Evolutionary conservation across 2,888 invertebrate genomes (phyloP), one percentile per base, ranked within the genome.

Genomic region (Salpingus planirostris): DNA sequence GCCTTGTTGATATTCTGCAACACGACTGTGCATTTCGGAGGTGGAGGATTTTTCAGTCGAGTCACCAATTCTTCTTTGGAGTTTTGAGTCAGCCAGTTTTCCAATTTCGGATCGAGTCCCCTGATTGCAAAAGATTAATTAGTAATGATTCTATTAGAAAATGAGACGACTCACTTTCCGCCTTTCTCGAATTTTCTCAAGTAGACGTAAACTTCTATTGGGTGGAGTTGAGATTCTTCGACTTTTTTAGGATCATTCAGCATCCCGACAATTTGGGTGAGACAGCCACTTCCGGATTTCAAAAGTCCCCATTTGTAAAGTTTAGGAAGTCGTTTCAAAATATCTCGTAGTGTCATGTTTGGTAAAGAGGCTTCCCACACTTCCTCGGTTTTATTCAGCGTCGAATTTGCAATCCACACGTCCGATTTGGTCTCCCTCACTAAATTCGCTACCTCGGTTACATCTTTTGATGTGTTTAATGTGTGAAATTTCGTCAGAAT

Each of bases 271-370:
- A 80, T 51, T 39, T 69, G 67, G 1, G 67, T 63, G 7, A 71
- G 68, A 14, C 73, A 67, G 2, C 66, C 58, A 0, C 70, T 66
- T 21, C 70, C 68, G 10, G 56, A 52, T 46, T 70, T 70, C 15
- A 81, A 54, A 49, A 76, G 71, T 3, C 74, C 74, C 59, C 73
- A 66, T 57, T 75, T 75, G 54, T 76, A 75, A 32, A 81, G 68
- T 52, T 74, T 74, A 41, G 74, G 74, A 22, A 80, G 56, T 44
- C 69, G 66, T 28, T 58, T 54, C 15, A 81, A 50, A 15, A 80
- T 49, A 8, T 69, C 67, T 21, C 61, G 57, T 22, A 78, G 49
- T 24, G 67, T 55, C 57, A 80, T 62, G 36, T 70, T 64, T 1
- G 72, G 69, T 12, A 80, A 52, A 25, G 78, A 58, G 36, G 72